Conservation (phyloP, 2,888 invertebrate genomes). For the Sphecodes monilicornis region DNA sequence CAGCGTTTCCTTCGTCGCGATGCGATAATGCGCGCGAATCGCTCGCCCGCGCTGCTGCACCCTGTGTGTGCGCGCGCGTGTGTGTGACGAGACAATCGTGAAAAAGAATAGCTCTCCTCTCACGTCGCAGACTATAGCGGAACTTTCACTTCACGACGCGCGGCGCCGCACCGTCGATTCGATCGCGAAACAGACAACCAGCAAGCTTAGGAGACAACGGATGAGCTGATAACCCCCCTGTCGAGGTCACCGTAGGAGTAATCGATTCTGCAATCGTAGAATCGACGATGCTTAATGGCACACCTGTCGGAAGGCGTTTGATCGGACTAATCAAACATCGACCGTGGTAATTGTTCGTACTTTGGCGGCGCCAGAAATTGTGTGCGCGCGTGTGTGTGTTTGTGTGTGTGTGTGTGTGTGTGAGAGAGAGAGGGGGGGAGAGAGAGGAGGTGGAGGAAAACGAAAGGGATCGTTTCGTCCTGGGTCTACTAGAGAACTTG, state of each 20-base stretch:
- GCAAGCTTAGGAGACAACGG: constrained; percentile 62
- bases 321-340: neutral
- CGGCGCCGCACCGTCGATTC: constrained; percentile 32
- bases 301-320: neutral
- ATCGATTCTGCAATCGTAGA: neutral
- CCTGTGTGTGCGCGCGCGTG: constrained; percentile 7
- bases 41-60: constrained; percentile 39
- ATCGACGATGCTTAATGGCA: neutral
- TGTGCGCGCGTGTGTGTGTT: too few species aligned
- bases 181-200: constrained; percentile 67
- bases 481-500: too few species aligned
- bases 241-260: constrained; percentile 30
- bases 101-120: constrained; percentile 57
- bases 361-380: too few species aligned
- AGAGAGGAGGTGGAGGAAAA: too few species aligned
- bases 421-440: too few species aligned
- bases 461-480: too few species aligned
- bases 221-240: constrained; percentile 67
- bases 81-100: constrained; percentile 69
- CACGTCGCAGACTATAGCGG: constrained; percentile 32
- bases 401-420: too few species aligned
- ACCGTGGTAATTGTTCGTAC: too few species aligned
- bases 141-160: constrained; percentile 71
- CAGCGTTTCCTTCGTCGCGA: constrained; percentile 49
- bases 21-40: constrained; percentile 46